A percentile compares a stretch with the other conserved stretches of the same genome.
phyloP scores from a whole-genome alignment of 2,113 vertebrate genomes.

The Dascyllus trimaculatus region DNA sequence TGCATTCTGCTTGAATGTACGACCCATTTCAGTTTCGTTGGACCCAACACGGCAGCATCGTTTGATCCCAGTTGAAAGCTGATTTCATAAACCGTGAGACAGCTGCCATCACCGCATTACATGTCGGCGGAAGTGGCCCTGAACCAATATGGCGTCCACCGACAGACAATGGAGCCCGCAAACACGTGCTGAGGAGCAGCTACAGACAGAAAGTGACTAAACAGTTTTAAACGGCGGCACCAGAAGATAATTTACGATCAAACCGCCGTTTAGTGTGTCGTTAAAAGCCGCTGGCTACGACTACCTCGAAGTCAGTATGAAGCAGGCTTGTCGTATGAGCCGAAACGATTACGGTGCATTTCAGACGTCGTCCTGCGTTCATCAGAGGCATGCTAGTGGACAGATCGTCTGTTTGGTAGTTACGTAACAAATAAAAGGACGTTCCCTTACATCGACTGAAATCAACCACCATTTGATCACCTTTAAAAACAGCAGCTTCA shows the following conservation, averaged over 20 bases:
- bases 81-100: slow-evolving; percentile 19
- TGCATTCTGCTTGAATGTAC: not conserved
- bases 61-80: not conserved
- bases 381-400: fast-evolving
- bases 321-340: fast-evolving
- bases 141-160: slow-evolving; percentile 81
- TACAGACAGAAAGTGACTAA: not conserved
- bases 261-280: not conserved
- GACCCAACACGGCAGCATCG: not conserved
- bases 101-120: slow-evolving; percentile 20
- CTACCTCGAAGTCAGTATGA: fast-evolving
- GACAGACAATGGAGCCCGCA: slow-evolving; percentile 76
- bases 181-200: slow-evolving; percentile 75
- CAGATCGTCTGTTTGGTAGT: not conserved
- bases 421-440: not conserved
- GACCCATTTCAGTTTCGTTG: not conserved
- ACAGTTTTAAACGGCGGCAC: fast-evolving
- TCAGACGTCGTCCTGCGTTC: fast-evolving
- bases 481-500: not conserved
- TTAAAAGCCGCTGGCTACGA: not conserved
- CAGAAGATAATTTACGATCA: fast-evolving
- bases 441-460: not conserved
- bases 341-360: not conserved
- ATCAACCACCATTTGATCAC: not conserved
- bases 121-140: slow-evolving; percentile 65